Base-by-base conservation (phyloP, 30 jellyfish, hydroid and myxozoan genomes). In the Aurelia aurita complex sp. Pacific region DNA sequence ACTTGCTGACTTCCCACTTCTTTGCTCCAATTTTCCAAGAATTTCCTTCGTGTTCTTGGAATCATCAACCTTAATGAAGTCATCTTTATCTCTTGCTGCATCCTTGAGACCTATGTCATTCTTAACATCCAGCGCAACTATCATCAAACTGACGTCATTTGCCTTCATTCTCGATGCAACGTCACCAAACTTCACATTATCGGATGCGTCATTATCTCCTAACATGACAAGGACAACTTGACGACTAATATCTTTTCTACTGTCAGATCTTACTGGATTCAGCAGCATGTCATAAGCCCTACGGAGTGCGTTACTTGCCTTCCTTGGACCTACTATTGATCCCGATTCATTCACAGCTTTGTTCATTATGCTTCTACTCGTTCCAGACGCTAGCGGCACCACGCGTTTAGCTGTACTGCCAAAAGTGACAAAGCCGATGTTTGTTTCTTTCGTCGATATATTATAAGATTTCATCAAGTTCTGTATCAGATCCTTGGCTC, bases 1-100 rank as follows among this genome's bases (percentile, higher is more conserved):
- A 79, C 89, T 79, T 64, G 89, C 89, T 40, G 67, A 29, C 23
- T 63, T 64, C 2, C 80, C 89, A 64, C 80, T 79, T 46, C 89
- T 64, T 43, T 79, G 69, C 43, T 79, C 89, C 11, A 79, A 5
- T 55, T 65, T 67, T 17, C 89, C 89, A 18, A 79, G 63, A 17
- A 70, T 69, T 16, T 54, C 34, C 18, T 23, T 29, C 3, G 46
- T n/a, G 29, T 5, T 5, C 15, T 14, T 19, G 52, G 63, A 51
- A 46, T 65, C 78, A 10, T 66, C 36, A 40, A 79, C 89, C 13
- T 16, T 43, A 1, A 46, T 46, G 71, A 79, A 5, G 16, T 65
- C 89, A 11, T 67, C 35, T 9, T 61, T 23, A 42, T 64, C 80
- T n/a, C 42, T 40, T 1, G 29, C 89, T 55, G 67, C 19, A 6